Conservation (phyloP, 2,888 invertebrate genomes). For the Keiferia lycopersicella region DNA sequence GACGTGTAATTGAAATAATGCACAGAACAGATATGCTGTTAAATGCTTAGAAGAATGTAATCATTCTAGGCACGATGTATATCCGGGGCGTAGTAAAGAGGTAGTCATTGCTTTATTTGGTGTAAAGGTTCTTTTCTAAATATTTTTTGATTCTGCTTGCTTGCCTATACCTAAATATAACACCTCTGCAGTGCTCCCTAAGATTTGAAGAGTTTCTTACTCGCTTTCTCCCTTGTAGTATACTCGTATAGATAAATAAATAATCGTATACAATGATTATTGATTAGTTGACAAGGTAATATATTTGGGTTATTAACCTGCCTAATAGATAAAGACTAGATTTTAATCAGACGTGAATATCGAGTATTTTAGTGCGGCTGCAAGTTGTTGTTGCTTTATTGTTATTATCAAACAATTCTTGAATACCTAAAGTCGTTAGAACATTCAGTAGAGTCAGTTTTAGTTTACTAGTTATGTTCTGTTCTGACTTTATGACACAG, state of each 20-base stretch:
- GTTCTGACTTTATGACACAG: not conserved
- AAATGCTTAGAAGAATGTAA: slow-evolving; percentile 5
- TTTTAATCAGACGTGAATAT: not conserved
- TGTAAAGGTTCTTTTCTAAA: no score
- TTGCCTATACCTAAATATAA: no score
- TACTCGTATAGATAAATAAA: no score
- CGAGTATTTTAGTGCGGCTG: not conserved
- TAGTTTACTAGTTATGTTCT: not conserved
- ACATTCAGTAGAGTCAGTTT: not conserved
- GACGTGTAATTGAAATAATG: slow-evolving; percentile 39
- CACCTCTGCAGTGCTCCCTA: no score
- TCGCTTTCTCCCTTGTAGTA: no score
- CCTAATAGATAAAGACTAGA: not conserved
- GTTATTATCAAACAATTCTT: not conserved
- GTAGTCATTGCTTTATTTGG: not conserved
- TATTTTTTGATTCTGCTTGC: no score
- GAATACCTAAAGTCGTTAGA: no score
- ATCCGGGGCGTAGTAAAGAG: no score
- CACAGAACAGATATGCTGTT: not conserved
- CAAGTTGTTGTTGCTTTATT: not conserved
- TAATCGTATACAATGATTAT: no score
- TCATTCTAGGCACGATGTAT: not conserved
- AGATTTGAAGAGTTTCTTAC: no score
- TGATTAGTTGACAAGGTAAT: no score
- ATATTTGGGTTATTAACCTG: not conserved